Evolutionary conservation across 2,888 invertebrate genomes (phyloP), one percentile per base, ranked within the genome.

Genomic region (Gastrophysa polygoni): DNA sequence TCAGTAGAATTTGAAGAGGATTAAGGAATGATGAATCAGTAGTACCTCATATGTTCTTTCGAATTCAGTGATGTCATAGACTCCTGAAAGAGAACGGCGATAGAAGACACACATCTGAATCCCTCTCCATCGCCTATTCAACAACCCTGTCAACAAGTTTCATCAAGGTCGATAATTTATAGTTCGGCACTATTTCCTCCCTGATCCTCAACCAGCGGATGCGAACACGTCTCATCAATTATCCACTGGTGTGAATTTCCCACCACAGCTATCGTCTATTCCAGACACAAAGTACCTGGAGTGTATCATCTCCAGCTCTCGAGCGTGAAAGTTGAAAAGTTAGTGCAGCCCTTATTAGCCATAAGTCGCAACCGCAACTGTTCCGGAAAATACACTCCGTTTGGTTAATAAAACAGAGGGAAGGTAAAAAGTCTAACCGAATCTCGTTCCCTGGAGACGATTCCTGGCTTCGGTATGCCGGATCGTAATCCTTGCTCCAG

Each of bases 361-460:
- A 57, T 57, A 57, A 57, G 57, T 34, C 57, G 57, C 57, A 47
- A 47, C 57, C 57, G 47, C 48, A 17, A 49, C 32, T 34, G 38
- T 28, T 48, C 29, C 54, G 16, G 18, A 54, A 20, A 43, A 52
- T 54, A 43, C 43, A 54, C 44, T 43, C 14, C 16, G 52, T 20
- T 32, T 28, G 52, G 47, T 61, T 61, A 61, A 61, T 61, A 61
- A 61, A 61, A 54, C 52, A 49, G 52, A 32, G 61, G 57, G 43
- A 57, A 61, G 61, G 57, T 61, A 61, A 61, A 51, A 57, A 51
- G 49, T 56, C 46, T 57, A 61, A 57, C 61, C 51, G 57, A 48
- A 20, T 47, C 54, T 38, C 47, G 62, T 49, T 68, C 67, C 68
- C 68, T 28, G 10, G 60, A 66, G 68, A 65, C 68, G 63, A 69